These are phyloP conservation scores for Drosophila bunnanda DNA, from an alignment of 2,888 invertebrate species.

Conservation along the genomic window DNA sequence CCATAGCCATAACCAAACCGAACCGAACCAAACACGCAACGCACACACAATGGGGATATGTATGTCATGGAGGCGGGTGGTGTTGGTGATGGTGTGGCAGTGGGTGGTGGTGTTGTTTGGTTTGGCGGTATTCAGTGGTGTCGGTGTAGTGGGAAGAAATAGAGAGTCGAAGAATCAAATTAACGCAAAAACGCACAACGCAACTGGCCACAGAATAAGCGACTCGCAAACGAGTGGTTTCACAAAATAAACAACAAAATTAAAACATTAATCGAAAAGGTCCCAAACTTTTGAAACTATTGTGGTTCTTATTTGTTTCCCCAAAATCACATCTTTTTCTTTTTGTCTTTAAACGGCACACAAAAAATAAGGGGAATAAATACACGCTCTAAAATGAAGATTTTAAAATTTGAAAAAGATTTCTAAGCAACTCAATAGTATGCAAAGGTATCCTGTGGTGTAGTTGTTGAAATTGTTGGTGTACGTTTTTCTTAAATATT, in stretches of 20 bases:
- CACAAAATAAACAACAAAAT: not conserved
- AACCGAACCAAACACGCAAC: constrained; percentile 67
- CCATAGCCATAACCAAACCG: constrained; percentile 59
- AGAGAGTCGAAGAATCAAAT: constrained; percentile 68
- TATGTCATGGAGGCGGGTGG: constrained; percentile 39
- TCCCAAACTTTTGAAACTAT: constrained; percentile 13
- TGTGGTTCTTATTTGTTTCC: constrained; percentile 17
- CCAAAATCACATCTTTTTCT: constrained; percentile 5
- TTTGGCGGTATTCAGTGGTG: constrained; percentile 22
- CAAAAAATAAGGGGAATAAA: constrained; percentile 3
- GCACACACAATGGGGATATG: constrained; percentile 68
- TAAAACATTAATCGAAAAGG: constrained; percentile 8
- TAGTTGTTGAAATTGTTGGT: not conserved
- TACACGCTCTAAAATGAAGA: constrained; percentile 1
- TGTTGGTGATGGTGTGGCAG: not conserved
- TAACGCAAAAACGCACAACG: constrained; percentile 62
- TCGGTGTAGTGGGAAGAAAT: constrained; percentile 48
- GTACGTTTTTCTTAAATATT: not conserved
- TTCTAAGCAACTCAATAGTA: not conserved
- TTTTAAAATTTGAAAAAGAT: not conserved
- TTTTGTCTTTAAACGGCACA: constrained; percentile 8
- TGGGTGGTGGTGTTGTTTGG: constrained; percentile 29
- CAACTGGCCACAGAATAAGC: constrained; percentile 54
- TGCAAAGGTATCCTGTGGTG: not conserved
- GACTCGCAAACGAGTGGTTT: constrained; percentile 30